phyloP scores from a whole-genome alignment of 23 tunicate genomes.

The Ciona savignyi region DNA sequence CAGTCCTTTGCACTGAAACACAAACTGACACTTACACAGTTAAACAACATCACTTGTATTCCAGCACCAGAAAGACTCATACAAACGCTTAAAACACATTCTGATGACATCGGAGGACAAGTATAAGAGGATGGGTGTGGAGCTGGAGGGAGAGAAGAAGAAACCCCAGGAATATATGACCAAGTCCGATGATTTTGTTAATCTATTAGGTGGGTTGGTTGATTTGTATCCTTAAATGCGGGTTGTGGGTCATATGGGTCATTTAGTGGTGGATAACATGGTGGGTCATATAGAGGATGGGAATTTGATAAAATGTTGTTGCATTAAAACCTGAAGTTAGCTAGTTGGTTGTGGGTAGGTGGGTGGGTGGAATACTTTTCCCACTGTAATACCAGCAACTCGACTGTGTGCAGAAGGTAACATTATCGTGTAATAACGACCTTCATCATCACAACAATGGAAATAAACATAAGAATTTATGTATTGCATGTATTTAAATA shows the following conservation, averaged over 20 bases:
- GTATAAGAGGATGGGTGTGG: slow-evolving; percentile 42
- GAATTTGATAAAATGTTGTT: too few relatives aligned
- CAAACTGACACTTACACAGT: too few relatives aligned
- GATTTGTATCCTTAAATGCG: slow-evolving; percentile 7
- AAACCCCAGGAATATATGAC: slow-evolving; percentile 87
- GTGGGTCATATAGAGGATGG: too few relatives aligned
- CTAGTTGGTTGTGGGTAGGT: too few relatives aligned
- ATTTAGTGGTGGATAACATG: too few relatives aligned
- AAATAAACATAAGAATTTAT: background rate
- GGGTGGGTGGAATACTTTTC: too few relatives aligned
- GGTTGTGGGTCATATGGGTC: too few relatives aligned
- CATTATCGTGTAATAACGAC: background rate
- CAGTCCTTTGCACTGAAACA: too few relatives aligned
- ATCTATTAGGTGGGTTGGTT: slow-evolving; percentile 45
- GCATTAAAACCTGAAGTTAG: too few relatives aligned
- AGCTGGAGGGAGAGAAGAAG: slow-evolving; percentile 56
- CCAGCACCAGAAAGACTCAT: slow-evolving; percentile 72
- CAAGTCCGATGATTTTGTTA: slow-evolving; percentile 90
- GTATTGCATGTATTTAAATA: background rate
- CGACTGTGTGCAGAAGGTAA: too few relatives aligned
- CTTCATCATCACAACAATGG: background rate
- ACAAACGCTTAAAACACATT: slow-evolving; percentile 58
- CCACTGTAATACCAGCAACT: too few relatives aligned
- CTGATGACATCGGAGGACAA: slow-evolving; percentile 52
- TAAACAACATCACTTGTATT: background rate